Conservation (phyloP, 2,113 vertebrate species). For the Fulica atra region DNA sequence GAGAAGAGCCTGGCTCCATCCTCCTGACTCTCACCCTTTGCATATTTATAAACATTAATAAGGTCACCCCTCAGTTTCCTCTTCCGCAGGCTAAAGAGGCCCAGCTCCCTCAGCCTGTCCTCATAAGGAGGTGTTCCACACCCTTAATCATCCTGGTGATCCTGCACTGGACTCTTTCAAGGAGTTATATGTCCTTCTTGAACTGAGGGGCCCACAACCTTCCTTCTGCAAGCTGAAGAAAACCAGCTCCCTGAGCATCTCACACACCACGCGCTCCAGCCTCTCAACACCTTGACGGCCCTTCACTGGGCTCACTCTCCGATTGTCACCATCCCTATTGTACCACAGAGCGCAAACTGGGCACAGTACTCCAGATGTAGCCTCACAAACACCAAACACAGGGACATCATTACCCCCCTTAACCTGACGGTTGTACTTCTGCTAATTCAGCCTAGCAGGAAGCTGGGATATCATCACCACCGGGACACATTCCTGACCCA, state of each 20-base stretch:
- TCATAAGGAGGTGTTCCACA: too few species aligned
- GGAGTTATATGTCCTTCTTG: too few species aligned
- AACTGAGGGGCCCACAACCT: too few species aligned
- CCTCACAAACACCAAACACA: not conserved
- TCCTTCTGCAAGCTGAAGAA: not conserved
- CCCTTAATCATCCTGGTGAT: too few species aligned
- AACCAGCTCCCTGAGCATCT: not conserved
- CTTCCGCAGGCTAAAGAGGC: too few species aligned
- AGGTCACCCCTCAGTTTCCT: too few species aligned
- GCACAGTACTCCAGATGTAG: not conserved
- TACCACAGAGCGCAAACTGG: not conserved
- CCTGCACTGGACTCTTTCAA: too few species aligned
- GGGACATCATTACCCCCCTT: not conserved
- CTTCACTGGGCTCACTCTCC: not conserved
- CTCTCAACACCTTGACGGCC: not conserved
- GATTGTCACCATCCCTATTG: not conserved
- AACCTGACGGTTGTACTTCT: rapidly evolving
- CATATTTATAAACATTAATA: too few species aligned
- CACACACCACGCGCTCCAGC: not conserved
- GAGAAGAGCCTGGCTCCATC: too few species aligned
- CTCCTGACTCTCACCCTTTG: too few species aligned
- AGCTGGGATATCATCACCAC: not conserved
- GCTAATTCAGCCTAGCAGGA: not conserved
- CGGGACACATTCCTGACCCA: rapidly evolving
- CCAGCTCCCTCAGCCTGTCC: too few species aligned